Evolutionary conservation across 2,888 invertebrate species (phyloP).

Genomic region (Aporophyla nigra): DNA sequence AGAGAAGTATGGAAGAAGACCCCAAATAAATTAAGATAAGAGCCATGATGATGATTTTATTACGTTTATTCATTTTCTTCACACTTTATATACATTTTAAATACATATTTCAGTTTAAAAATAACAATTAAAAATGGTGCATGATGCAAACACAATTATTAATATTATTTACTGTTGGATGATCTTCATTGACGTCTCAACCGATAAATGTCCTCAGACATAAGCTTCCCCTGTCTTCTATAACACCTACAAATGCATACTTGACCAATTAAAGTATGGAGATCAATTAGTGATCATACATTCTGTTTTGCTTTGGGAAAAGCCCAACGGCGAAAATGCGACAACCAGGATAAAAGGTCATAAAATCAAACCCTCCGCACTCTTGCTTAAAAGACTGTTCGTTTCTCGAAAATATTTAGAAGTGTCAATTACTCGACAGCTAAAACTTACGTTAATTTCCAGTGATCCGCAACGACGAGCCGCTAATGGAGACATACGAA

Average conservation of each 20-base stretch:
- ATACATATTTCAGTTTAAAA: neutral
- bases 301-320: neutral
- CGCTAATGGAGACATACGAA: constrained; percentile 89
- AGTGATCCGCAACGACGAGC: constrained; percentile 88
- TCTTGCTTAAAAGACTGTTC: neutral
- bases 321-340: neutral
- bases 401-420: neutral
- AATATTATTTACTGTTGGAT: neutral
- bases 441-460: constrained; percentile 26
- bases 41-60: neutral
- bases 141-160: neutral
- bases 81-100: neutral
- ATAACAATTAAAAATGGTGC: too few relatives aligned
- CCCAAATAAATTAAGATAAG: too few relatives aligned
- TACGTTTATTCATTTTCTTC: neutral
- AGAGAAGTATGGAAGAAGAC: neutral
- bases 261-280: neutral
- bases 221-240: neutral
- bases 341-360: neutral
- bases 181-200: too few relatives aligned
- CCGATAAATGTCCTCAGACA: neutral
- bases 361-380: too few relatives aligned
- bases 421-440: neutral
- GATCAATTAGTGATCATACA: neutral
- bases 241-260: neutral